phyloP scores from a whole-genome alignment of 2,797 vertebrate genomes.

The Chloroceryle inda region DNA sequence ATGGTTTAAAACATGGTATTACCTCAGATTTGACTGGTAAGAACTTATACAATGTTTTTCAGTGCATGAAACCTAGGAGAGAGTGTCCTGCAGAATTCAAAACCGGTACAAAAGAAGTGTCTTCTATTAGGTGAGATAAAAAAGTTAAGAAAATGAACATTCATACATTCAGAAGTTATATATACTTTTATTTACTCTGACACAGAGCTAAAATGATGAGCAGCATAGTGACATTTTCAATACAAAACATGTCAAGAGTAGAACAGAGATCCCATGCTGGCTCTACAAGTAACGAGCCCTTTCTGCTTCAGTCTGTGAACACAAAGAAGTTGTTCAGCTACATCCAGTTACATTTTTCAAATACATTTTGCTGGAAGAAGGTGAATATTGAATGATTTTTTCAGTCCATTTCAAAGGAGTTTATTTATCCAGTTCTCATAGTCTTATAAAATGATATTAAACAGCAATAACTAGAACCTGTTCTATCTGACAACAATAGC shows the following conservation, averaged over 20 bases:
- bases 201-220: background rate
- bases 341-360: background rate
- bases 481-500: background rate
- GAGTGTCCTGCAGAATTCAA: background rate
- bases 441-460: background rate
- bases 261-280: background rate
- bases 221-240: background rate
- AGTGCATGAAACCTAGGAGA: background rate
- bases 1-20: background rate
- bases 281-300: background rate
- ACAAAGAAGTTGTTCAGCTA: background rate
- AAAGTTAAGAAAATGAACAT: background rate
- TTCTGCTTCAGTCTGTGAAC: background rate
- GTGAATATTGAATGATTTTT: background rate
- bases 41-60: background rate
- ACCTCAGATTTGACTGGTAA: background rate
- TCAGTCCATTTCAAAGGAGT: background rate
- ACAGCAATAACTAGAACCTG: background rate
- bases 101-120: background rate
- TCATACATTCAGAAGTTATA: background rate
- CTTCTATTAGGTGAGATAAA: background rate
- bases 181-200: background rate
- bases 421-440: background rate
- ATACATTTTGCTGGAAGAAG: background rate
- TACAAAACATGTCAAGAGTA: background rate